Evolutionary conservation across 1,140 invertebrate genomes (phyloP), one percentile per base, ranked within the genome.

Genomic region (Harlomillsia oculata): DNA sequence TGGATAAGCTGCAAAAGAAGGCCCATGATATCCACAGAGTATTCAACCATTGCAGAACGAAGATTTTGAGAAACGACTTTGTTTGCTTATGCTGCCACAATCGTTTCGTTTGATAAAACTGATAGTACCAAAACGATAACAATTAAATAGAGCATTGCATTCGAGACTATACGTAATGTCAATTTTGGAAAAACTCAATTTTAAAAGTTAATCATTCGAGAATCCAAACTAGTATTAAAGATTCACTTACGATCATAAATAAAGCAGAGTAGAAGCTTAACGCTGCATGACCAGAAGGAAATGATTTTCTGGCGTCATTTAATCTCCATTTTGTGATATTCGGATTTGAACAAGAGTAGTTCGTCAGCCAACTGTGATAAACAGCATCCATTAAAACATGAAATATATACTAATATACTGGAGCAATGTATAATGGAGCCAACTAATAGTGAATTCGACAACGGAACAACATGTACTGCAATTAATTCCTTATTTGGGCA

Each of bases 371-470:
- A 5, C 63, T 64, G 29, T 23, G 58, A 53, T 14, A 29, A 28
- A 26, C 1, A 41, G 21, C 25, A 6, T 13, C 6, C 20, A 26
- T 44, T 44, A 25, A 46, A 46, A 55, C 23, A 8, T 11, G 21
- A 18, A 39, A 2, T 39, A 39, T 18, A 11, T 14, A 11, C n/a
- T 20, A 39, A 20, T 21, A 48, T 32, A 32, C 14, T 2, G 2
- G 46, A 30, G 39, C 40, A 53, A 41, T 29, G 13, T 29, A 6
- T 30, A 52, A 5, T 83, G 83, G 83, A 83, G 84, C 81, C 82
- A 82, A 83, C 84, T 85, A 82, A 85, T 89, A 84, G 89, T 85
- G 86, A 90, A 89, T 86, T 82, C 84, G 83, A 9, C 16, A 40
- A 40, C 39, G 11, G 6, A 44, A 44, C 41, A 44, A 20, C 21